phyloP scores from a whole-genome alignment of 2,113 vertebrate genomes.

The Panurus biarmicus region DNA sequence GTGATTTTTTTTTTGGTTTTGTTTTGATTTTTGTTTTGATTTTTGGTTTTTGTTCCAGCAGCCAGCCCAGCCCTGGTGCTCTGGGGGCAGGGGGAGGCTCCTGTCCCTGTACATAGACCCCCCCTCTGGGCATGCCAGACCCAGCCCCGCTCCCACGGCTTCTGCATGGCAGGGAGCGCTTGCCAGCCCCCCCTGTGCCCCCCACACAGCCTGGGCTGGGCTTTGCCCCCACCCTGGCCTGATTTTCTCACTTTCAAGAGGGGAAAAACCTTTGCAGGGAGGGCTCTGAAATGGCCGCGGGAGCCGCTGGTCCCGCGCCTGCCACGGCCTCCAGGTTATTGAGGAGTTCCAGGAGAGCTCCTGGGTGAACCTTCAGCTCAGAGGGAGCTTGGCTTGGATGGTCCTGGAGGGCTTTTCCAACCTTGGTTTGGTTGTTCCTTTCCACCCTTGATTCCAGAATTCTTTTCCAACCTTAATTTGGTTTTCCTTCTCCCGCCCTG shows the following conservation, averaged over 20 bases:
- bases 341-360: no score
- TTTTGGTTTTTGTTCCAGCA: no score
- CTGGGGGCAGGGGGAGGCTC: conserved; percentile 34
- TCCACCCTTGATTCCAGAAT: background rate
- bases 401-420: background rate
- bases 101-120: background rate
- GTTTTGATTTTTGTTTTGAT: no score
- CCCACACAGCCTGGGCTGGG: background rate
- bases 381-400: background rate
- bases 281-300: background rate
- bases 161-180: conserved; percentile 72
- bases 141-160: conserved; percentile 63
- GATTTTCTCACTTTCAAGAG: accelerated
- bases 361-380: background rate
- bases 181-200: background rate
- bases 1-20: conserved; percentile 51
- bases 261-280: background rate
- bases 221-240: background rate
- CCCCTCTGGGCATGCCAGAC: background rate
- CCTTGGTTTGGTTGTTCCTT: background rate
- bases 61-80: background rate
- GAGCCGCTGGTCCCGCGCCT: accelerated
- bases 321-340: no score
- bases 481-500: background rate
- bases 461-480: background rate